Evolutionary conservation across 2,888 invertebrate species (phyloP).

Genomic region (Mesodorylaimus sp.): DNA sequence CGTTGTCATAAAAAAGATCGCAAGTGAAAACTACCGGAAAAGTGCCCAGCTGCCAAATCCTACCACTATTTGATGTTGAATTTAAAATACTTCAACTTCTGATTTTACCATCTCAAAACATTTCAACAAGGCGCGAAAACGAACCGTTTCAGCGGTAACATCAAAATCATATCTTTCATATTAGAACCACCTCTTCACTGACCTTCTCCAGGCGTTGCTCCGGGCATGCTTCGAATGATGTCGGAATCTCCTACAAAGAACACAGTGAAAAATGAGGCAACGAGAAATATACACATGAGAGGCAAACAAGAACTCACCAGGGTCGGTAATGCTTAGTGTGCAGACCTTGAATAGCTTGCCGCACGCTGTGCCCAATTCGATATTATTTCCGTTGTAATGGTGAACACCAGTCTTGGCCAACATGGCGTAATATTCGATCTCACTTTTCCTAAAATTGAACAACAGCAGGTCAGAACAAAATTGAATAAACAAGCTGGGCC

Average conservation of each 20-base stretch:
- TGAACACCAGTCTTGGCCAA: conserved; percentile 97
- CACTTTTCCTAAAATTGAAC: conserved; percentile 79
- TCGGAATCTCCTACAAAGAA: not conserved
- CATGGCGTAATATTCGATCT: conserved; percentile 99
- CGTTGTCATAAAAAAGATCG: no score
- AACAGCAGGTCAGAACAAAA: no score
- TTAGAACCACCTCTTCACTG: not conserved
- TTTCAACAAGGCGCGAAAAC: not conserved
- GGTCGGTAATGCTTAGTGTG: conserved; percentile 92
- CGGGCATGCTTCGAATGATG: conserved; percentile 1
- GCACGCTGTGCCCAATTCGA: conserved; percentile 94
- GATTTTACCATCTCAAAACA: not conserved
- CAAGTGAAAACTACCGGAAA: no score
- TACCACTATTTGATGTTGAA: no score
- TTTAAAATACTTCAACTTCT: not conserved
- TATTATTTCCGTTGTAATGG: conserved; percentile 97
- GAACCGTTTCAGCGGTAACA: not conserved
- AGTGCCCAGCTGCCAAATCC: no score
- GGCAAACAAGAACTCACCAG: conserved; percentile 44
- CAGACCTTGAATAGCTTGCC: conserved; percentile 98
- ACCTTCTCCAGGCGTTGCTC: no score
- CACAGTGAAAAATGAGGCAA: no score
- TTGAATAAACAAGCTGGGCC: no score
- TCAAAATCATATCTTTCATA: not conserved
- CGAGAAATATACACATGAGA: not conserved